phyloP scores from a whole-genome alignment of 2,797 vertebrate genomes.

The Monodelphis domestica region DNA sequence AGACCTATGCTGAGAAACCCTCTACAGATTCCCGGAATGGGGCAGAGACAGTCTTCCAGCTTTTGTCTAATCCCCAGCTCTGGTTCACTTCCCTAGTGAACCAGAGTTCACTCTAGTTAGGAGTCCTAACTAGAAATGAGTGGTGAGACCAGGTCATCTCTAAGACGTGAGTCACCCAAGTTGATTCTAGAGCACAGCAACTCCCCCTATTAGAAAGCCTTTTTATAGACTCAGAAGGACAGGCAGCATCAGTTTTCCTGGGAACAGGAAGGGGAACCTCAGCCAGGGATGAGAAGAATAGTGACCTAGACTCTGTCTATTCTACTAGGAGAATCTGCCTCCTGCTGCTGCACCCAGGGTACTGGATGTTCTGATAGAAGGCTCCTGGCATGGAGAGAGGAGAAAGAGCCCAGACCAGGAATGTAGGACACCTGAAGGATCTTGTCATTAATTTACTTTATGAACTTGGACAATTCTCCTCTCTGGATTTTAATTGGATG shows the following conservation, averaged over 20 bases:
- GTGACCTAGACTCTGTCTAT: not conserved
- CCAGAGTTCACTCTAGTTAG: too few species aligned
- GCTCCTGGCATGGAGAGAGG: not conserved
- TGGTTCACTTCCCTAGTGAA: not conserved
- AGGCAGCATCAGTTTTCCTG: not conserved
- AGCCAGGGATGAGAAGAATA: not conserved
- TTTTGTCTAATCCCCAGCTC: not conserved
- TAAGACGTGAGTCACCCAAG: too few species aligned
- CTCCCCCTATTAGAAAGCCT: not conserved
- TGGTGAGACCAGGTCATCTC: not conserved
- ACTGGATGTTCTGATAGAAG: not conserved
- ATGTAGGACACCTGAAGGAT: not conserved
- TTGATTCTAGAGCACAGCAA: too few species aligned
- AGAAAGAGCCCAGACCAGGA: not conserved
- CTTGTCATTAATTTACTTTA: not conserved
- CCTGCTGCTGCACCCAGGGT: not conserved
- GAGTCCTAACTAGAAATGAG: not conserved
- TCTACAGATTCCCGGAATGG: too few species aligned
- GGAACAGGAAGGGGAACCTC: not conserved
- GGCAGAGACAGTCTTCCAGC: slow-evolving; percentile 7
- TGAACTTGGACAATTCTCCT: not conserved
- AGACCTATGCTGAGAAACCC: too few species aligned
- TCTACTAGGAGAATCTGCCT: not conserved
- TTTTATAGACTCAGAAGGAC: not conserved
- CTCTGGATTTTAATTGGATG: not conserved